phyloP scores from a whole-genome alignment of 1,140 invertebrate genomes.

The Dendrolimus kikuchii region DNA sequence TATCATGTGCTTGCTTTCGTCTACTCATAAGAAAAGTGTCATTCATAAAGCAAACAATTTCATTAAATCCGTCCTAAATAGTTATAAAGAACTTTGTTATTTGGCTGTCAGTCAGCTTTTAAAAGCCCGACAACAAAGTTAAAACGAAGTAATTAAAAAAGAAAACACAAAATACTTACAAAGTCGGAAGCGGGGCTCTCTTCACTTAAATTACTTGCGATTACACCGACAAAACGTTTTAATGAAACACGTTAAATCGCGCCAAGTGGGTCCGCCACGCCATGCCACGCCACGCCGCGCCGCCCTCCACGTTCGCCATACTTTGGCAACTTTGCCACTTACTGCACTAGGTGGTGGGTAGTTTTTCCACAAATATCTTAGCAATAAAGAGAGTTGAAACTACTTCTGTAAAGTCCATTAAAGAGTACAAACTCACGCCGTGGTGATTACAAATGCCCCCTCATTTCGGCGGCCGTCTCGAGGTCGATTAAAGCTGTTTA shows the following conservation, averaged over 20 bases:
- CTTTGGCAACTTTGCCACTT: slow-evolving; percentile 54
- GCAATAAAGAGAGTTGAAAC: slow-evolving; percentile 65
- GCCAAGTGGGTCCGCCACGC: slow-evolving; percentile 45
- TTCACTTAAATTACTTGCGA: slow-evolving; percentile 72
- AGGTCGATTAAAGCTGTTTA: slow-evolving; percentile 55
- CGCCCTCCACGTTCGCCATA: slow-evolving; percentile 37
- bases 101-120: slow-evolving; percentile 70
- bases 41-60: slow-evolving; percentile 51
- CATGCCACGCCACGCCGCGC: slow-evolving; percentile 25
- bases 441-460: slow-evolving; percentile 59
- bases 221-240: slow-evolving; percentile 70
- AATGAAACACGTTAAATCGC: slow-evolving; percentile 69
- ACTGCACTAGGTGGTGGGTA: slow-evolving; percentile 47
- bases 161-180: slow-evolving; percentile 71
- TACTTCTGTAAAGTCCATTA: slow-evolving; percentile 67
- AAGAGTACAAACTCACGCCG: slow-evolving; percentile 60
- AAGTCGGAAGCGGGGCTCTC: slow-evolving; percentile 69
- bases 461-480: slow-evolving; percentile 52
- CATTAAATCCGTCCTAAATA: slow-evolving; percentile 63
- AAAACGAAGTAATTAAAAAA: slow-evolving; percentile 72
- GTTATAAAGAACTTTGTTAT: slow-evolving; percentile 67
- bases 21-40: not conserved
- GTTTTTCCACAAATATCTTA: slow-evolving; percentile 70
- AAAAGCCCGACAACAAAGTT: slow-evolving; percentile 66
- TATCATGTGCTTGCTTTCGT: no score